A percentile compares a stretch with the other conserved stretches of the same genome.
These are phyloP conservation scores for Lophochroa leadbeateri DNA, from an alignment of 2,113 vertebrate genomes.

Conservation along the genomic window DNA sequence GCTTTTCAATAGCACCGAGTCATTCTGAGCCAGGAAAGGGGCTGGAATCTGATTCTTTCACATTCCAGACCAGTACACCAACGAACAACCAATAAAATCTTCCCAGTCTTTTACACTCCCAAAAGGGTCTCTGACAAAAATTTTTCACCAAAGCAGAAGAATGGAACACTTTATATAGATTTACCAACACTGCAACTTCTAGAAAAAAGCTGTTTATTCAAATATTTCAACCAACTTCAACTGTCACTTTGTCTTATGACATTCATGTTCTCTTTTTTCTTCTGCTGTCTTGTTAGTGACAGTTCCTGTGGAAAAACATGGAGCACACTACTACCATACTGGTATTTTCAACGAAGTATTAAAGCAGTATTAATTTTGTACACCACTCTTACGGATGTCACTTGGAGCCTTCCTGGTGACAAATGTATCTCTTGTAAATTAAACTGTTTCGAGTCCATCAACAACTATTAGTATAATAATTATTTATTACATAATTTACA, in stretches of 20 bases:
- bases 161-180: neutral
- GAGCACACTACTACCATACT: neutral
- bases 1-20: neutral
- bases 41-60: neutral
- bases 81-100: neutral
- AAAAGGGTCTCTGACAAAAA: neutral
- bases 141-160: neutral
- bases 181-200: neutral
- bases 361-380: neutral
- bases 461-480: neutral
- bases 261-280: neutral
- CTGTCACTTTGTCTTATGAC: neutral
- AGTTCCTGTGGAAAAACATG: neutral
- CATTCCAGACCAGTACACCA: neutral
- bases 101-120: neutral
- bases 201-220: neutral
- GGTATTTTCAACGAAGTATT: neutral
- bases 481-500: neutral
- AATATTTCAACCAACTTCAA: neutral
- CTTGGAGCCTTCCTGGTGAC: neutral
- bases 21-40: neutral
- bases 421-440: neutral
- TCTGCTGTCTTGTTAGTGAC: neutral
- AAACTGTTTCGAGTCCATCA: neutral
- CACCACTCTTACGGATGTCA: neutral